Base-by-base conservation (phyloP, 2,113 vertebrate species). In the Ginglymostoma cirratum region DNA sequence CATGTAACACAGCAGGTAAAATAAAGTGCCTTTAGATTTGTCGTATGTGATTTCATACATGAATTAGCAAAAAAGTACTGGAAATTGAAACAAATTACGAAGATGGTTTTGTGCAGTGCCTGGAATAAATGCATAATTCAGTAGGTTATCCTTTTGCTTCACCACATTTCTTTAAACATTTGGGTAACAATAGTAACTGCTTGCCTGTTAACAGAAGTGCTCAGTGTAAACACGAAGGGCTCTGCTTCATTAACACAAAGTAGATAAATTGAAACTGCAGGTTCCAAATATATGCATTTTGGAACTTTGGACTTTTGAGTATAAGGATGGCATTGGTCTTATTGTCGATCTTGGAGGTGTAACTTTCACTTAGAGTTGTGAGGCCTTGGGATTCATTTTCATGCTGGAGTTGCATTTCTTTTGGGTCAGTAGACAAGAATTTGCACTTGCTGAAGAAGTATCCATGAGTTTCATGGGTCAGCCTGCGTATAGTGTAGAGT, bases 91-190 rank as follows among this genome's bases (percentile, higher is more conserved):
- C 67, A 72, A 72, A 95, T 19, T 72, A 72, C 2, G 45, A 24
- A 65, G 65, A 5, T 95, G 38, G 42, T 72, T 95, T 95, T 42
- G 42, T 95, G n/a, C 45, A 95, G 38, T 95, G 67, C 67, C 42
- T 95, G 93, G 93, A 72, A 95, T 95, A 95, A 95, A 95, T 95
- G 42, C n/a, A 42, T 93, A 70, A 95, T 95, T 95, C 8, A 72
- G 30, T 48, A 30, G 21, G 30, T 67, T n/a, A 95, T 70, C 30
- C 23, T 92, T 42, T 92, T n/a, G 34, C 89, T 92, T 66, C 85
- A 87, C 24, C 55, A 38, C 15, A 7, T n/a, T 61, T 92, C 65
- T 38, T 66, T 61, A 42, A 93, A 66, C 34, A 65, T 38, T 67
- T 93, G 61, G 38, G 61, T 66, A 17, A 17, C 34, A 21, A 34